Percentiles rank a stretch among this genome's conserved stretches.
phyloP scores from a whole-genome alignment of 2,797 vertebrate genomes.

The Bradypus variegatus region DNA sequence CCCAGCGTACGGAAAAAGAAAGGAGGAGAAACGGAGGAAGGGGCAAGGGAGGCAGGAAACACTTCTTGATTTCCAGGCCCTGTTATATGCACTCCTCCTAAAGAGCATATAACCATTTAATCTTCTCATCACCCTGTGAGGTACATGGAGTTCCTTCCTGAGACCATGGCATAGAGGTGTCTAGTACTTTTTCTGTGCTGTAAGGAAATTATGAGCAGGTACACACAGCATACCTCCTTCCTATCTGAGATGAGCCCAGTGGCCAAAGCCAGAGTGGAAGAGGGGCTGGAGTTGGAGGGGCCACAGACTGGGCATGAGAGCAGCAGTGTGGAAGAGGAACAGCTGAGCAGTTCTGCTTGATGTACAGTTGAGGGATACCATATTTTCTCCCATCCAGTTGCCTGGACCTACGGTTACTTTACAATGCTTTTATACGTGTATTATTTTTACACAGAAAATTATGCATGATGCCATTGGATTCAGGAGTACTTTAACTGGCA shows the following conservation, averaged over 20 bases:
- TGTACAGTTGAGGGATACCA: neutral
- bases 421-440: neutral
- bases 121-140: neutral
- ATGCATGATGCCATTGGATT: conserved; percentile 99
- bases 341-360: neutral
- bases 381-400: neutral
- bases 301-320: neutral
- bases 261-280: neutral
- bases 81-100: neutral
- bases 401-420: neutral
- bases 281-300: neutral
- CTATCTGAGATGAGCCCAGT: neutral
- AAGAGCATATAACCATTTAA: neutral
- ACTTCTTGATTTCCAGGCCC: neutral
- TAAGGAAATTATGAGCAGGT: neutral
- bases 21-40: neutral
- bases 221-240: neutral
- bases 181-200: neutral
- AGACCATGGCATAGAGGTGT: neutral
- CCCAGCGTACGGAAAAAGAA: neutral
- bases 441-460: conserved; percentile 81
- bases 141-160: neutral
- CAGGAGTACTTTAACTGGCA: conserved; percentile 79
- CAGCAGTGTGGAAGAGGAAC: neutral
- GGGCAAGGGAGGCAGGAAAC: neutral